Evolutionary conservation across 2,888 invertebrate species (phyloP), one percentile per base, ranked within the genome.

Genomic region (Neoitamus cyanurus): DNA sequence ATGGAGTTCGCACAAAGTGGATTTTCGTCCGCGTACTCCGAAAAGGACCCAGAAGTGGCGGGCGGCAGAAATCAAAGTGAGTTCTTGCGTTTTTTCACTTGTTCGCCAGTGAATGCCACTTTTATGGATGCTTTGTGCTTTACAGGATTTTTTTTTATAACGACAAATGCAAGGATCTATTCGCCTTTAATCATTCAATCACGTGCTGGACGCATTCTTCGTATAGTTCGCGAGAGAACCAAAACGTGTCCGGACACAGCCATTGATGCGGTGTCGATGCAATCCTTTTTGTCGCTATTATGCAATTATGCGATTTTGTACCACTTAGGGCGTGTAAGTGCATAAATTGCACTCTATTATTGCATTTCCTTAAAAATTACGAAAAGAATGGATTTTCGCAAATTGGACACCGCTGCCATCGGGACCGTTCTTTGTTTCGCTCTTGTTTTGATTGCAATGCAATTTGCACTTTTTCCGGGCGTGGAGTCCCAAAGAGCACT

Each of bases 11-110:
- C 3, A 37, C 28, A 69, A 82, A 82, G 82, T 82, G 82, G 82
- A 82, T 82, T 82, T 82, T 37, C 13, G 30, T 70, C 28, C 28
- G 31, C 34, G 25, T 37, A 28, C 36, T 28, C n/a, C 20, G 20
- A 69, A 80, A 68, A 28, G 37, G 37, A 6, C 37, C n/a, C 15
- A 82, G 36, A 82, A 82, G 68, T 68, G 69, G 48, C 46, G 28
- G 20, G 83, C 84, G 84, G 85, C 80, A 58, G 31, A 84, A 82
- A 82, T 85, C 85, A 85, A 85, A 85, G 85, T 34, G 82, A 84
- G 46, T 84, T 85, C 48, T 82, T 69, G 30, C 70, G 30, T 31
- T 30, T 70, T 70, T 30, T 58, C 58, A 58, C 58, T 31, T 70
- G 30, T 31, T 68, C n/a, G 4, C 15, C 30, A 7, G 6, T 82